phyloP scores from a whole-genome alignment of 2,888 invertebrate species.

The Nycteola revayana region DNA sequence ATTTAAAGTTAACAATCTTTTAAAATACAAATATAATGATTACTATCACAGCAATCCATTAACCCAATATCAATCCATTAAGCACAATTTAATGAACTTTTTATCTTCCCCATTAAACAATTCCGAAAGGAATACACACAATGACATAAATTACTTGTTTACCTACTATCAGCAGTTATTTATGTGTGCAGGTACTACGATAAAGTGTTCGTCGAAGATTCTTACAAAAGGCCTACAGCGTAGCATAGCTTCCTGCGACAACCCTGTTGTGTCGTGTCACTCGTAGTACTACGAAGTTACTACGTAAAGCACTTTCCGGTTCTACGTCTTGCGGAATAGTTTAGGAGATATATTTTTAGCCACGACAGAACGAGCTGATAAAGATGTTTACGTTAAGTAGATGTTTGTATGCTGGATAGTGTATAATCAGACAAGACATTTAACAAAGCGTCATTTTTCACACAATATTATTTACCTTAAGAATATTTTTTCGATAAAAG shows the following conservation, averaged over 20 bases:
- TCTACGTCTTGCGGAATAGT: conserved; percentile 1
- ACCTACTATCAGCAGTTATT: conserved; percentile 32
- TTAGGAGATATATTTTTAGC: not conserved
- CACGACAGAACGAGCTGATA: not conserved
- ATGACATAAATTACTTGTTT: conserved; percentile 22
- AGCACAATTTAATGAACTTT: too few species aligned
- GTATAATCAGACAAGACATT: too few species aligned
- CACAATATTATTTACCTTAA: too few species aligned
- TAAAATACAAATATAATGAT: too few species aligned
- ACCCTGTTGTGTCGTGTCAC: conserved; percentile 16
- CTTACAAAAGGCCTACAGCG: conserved; percentile 29
- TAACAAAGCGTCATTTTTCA: too few species aligned
- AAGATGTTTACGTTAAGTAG: too few species aligned
- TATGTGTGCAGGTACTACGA: conserved; percentile 23
- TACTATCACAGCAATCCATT: too few species aligned
- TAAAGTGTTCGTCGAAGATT: conserved; percentile 29
- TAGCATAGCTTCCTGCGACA: conserved; percentile 36
- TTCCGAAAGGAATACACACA: conserved; percentile 10
- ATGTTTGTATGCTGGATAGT: too few species aligned
- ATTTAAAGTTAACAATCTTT: too few species aligned
- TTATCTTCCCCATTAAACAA: conserved; percentile 8
- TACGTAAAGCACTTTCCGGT: conserved; percentile 26
- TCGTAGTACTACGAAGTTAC: conserved; percentile 13
- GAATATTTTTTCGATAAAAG: too few species aligned
- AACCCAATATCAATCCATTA: too few species aligned